These are phyloP conservation scores for Drosophila sproati DNA, from an alignment of 1,140 invertebrate genomes.

Conservation along the genomic window DNA sequence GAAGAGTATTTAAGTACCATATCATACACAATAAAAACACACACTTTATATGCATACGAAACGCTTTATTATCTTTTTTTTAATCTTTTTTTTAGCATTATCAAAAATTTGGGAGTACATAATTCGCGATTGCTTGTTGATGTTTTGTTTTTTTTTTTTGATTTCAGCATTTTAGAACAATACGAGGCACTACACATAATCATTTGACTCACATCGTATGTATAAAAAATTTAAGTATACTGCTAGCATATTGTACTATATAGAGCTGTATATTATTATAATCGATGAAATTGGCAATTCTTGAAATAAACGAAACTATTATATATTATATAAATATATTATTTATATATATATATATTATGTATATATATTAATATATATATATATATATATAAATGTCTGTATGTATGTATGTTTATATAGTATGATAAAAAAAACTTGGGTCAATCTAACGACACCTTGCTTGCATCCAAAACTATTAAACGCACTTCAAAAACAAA, in stretches of 20 bases:
- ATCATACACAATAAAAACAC: background rate
- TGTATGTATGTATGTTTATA: constrained; percentile 8
- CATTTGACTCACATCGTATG: constrained; percentile 52
- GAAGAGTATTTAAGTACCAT: too few relatives aligned
- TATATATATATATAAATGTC: constrained; percentile 18
- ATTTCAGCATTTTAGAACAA: constrained; percentile 47
- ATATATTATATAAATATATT: constrained; percentile 18
- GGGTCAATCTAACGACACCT: constrained; percentile 18
- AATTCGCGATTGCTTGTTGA: constrained; percentile 26
- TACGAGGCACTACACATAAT: constrained; percentile 68
- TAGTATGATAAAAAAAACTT: constrained; percentile 14
- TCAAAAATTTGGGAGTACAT: constrained; percentile 57
- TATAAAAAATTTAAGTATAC: constrained; percentile 67
- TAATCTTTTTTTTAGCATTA: constrained; percentile 58
- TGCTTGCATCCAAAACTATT: constrained; percentile 50
- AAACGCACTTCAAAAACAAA: constrained; percentile 45
- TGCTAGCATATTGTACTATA: constrained; percentile 71
- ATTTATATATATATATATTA: constrained; percentile 21
- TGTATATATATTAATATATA: constrained; percentile 16
- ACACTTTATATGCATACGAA: constrained; percentile 36
- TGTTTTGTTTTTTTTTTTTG: constrained; percentile 13
- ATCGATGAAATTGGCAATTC: constrained; percentile 61
- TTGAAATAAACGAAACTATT: constrained; percentile 52
- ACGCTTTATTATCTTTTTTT: constrained; percentile 66
- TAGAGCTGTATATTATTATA: constrained; percentile 53